Evolutionary conservation across 2,888 invertebrate species (phyloP).

Genomic region (Ptychoptera contaminata): DNA sequence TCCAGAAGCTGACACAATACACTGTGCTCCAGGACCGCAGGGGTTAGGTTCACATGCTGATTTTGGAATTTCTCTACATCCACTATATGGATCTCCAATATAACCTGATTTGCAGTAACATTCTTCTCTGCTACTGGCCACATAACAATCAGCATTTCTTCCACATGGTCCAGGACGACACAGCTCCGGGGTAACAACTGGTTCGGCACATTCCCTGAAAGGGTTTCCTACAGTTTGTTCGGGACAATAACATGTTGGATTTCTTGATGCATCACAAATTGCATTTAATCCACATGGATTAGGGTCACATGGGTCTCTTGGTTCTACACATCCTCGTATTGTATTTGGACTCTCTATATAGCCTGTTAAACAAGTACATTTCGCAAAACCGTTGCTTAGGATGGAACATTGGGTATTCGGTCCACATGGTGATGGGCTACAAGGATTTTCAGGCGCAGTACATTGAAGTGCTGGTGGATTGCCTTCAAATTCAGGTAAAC

Average conservation of each 20-base stretch:
- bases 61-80: conserved; percentile 51
- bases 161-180: conserved; percentile 77
- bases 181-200: conserved; percentile 41
- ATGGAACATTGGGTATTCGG: conserved; percentile 74
- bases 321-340: conserved; percentile 66
- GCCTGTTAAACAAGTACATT: conserved; percentile 72
- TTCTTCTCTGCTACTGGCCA: conserved; percentile 63
- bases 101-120: conserved; percentile 66
- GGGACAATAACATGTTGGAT: conserved; percentile 77
- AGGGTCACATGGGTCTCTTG: conserved; percentile 65
- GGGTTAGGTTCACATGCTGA: conserved; percentile 64
- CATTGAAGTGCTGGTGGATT: conserved; percentile 61
- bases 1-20: conserved; percentile 49
- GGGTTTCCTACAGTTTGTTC: conserved; percentile 69
- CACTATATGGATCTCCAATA: conserved; percentile 63
- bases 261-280: conserved; percentile 59
- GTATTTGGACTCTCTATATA: conserved; percentile 79
- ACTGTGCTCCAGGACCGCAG: conserved; percentile 64
- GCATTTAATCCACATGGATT: conserved; percentile 68
- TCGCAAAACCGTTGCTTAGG: conserved; percentile 62
- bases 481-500: conserved; percentile 73
- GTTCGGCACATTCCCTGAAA: conserved; percentile 53
- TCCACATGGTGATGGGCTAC: conserved; percentile 74
- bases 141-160: conserved; percentile 67
- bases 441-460: conserved; percentile 57